These are phyloP conservation scores for Sitta carolinensis DNA, from an alignment of 2,797 vertebrate genomes.

Conservation along the genomic window DNA sequence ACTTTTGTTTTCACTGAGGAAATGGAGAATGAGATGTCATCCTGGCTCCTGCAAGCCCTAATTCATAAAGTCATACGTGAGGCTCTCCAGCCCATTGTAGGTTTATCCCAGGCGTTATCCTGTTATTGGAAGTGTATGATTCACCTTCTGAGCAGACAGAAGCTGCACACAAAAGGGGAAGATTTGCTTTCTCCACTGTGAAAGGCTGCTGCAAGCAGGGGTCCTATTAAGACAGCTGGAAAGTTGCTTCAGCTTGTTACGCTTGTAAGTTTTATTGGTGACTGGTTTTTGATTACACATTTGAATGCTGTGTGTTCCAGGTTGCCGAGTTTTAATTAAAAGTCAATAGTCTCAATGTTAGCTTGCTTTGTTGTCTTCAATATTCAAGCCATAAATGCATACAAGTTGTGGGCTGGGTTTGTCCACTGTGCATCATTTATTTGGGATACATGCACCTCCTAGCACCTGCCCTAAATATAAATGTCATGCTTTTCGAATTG, in stretches of 20 bases:
- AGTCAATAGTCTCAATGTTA: slow-evolving; percentile 66
- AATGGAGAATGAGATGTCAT: slow-evolving; percentile 53
- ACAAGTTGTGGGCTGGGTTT: slow-evolving; percentile 17
- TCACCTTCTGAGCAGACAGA: slow-evolving; percentile 89
- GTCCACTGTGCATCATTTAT: not conserved
- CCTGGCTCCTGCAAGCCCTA: slow-evolving; percentile 9
- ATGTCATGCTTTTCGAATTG: not conserved
- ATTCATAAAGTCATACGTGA: slow-evolving; percentile 63
- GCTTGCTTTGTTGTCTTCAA: slow-evolving; percentile 51
- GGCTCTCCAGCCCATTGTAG: slow-evolving; percentile 43
- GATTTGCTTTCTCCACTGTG: slow-evolving; percentile 80
- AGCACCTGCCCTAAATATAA: slow-evolving; percentile 9
- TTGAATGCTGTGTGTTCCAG: slow-evolving; percentile 78
- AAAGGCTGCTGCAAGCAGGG: slow-evolving; percentile 84
- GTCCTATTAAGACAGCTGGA: slow-evolving; percentile 88
- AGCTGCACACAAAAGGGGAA: slow-evolving; percentile 84
- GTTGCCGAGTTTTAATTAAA: slow-evolving; percentile 79
- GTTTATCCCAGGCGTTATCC: slow-evolving; percentile 64
- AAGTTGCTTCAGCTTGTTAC: slow-evolving; percentile 82
- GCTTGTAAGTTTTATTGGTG: slow-evolving; percentile 87
- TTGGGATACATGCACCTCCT: not conserved
- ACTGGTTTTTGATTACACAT: slow-evolving; percentile 86
- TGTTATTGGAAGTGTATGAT: slow-evolving; percentile 75
- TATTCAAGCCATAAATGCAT: slow-evolving; percentile 44
- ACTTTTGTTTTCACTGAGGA: slow-evolving; percentile 40